A percentile compares a stretch with the other conserved stretches of the same genome.
phyloP scores from a whole-genome alignment of 2,113 vertebrate genomes.

The Phylloscopus trochiloides region DNA sequence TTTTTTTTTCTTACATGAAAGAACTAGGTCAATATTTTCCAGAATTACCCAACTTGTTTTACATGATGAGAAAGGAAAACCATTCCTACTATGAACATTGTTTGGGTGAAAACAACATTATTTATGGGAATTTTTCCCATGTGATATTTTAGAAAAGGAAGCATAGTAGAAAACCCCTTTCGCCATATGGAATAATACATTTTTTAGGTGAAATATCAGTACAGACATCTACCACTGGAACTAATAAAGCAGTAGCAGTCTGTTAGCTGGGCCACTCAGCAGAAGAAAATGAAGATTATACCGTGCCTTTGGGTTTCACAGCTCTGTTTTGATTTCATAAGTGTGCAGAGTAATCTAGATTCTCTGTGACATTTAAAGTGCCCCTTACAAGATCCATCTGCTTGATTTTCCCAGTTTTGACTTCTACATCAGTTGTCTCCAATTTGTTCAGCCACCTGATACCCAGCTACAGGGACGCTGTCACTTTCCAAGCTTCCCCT shows the following conservation, averaged over 20 bases:
- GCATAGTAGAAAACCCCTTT: not conserved
- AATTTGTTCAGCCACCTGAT: not conserved
- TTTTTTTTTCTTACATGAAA: not conserved
- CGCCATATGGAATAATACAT: not conserved
- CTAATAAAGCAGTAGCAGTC: not conserved
- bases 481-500: not conserved
- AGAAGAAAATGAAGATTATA: not conserved
- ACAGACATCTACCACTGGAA: not conserved
- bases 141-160: not conserved
- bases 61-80: not conserved
- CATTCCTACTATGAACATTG: not conserved
- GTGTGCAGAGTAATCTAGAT: not conserved
- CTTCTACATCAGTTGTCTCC: not conserved
- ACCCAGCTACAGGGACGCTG: not conserved
- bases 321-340: not conserved
- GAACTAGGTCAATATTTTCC: constrained; percentile 1
- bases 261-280: not conserved
- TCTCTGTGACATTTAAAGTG: not conserved
- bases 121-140: not conserved
- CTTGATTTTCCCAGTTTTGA: not conserved
- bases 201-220: not conserved
- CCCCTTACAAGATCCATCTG: not conserved
- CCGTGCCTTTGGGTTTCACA: not conserved
- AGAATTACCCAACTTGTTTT: not conserved
- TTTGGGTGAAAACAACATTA: not conserved